Conservation (phyloP, 2,888 invertebrate genomes). For the Eupithecia inturbata region DNA sequence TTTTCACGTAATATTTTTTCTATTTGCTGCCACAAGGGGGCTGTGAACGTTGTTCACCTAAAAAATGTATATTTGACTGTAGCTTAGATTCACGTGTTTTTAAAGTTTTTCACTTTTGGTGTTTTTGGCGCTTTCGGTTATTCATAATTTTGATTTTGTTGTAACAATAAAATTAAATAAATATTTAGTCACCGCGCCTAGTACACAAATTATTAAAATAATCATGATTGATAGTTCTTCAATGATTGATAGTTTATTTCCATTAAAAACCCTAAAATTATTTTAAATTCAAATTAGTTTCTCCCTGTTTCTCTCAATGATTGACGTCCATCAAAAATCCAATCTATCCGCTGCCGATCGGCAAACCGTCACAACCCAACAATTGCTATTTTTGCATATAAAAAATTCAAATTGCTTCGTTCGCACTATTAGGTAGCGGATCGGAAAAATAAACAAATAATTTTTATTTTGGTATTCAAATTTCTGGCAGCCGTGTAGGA, state of each 20-base stretch:
- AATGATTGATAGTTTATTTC: neutral
- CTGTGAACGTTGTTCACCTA: neutral
- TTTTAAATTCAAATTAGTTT: conserved; percentile 36
- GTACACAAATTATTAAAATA: conserved; percentile 6
- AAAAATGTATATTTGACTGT: neutral
- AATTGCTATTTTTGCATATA: conserved; percentile 65
- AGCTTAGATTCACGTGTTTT: neutral
- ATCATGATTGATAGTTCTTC: conserved; percentile 45
- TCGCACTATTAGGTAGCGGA: conserved; percentile 71
- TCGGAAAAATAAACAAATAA: conserved; percentile 74
- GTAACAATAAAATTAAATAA: neutral
- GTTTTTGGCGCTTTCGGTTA: neutral
- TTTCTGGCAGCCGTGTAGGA: conserved; percentile 64
- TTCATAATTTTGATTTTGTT: neutral
- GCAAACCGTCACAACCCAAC: conserved; percentile 51
- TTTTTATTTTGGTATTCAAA: conserved; percentile 78
- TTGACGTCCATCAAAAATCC: conserved; percentile 71
- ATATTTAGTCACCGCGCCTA: neutral
- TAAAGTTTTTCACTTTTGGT: neutral
- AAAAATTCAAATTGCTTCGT: conserved; percentile 57
- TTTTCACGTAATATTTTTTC: too few relatives aligned
- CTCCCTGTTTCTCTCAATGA: conserved; percentile 46
- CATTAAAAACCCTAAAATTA: conserved; percentile 15
- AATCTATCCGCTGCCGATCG: conserved; percentile 53
- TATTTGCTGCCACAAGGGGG: too few relatives aligned